Evolutionary conservation across 30 jellyfish, hydroid and myxozoan species (phyloP).

Genomic region (Aurelia coerulea): DNA sequence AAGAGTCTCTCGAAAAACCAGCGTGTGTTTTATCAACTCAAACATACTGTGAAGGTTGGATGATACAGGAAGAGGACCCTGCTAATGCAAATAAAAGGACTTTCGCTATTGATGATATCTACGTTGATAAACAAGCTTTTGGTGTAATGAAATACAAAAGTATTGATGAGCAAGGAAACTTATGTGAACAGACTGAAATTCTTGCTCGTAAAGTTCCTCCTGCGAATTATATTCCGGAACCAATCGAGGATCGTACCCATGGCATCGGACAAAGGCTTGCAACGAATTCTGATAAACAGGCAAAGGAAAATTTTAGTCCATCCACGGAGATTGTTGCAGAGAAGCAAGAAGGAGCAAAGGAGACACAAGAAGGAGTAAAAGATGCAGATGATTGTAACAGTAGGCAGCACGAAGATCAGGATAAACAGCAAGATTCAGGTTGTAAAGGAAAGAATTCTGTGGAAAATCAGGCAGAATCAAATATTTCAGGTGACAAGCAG

Average conservation of each 20-base stretch:
- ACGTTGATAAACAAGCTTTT: constrained; percentile 57
- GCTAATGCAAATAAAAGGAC: constrained; percentile 9
- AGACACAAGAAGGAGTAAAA: too few relatives aligned
- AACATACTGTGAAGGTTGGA: constrained; percentile 72
- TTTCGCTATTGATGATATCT: constrained; percentile 41
- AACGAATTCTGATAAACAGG: not conserved
- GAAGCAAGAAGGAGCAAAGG: too few relatives aligned
- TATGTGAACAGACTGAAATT: constrained; percentile 40
- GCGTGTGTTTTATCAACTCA: constrained; percentile 34
- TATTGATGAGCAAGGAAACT: constrained; percentile 36
- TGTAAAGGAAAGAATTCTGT: not conserved
- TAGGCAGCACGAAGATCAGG: too few relatives aligned
- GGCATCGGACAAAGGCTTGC: not conserved
- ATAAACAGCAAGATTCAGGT: not conserved
- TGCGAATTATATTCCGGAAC: constrained; percentile 29
- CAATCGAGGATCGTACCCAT: not conserved
- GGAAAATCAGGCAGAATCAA: not conserved
- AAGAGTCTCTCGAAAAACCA: constrained; percentile 18
- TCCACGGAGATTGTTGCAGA: too few relatives aligned
- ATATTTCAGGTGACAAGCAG: not conserved
- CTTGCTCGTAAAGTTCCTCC: constrained; percentile 49
- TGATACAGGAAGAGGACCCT: constrained; percentile 43
- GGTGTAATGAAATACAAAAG: constrained; percentile 53
- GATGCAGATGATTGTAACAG: too few relatives aligned
- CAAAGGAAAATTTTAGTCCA: not conserved